Evolutionary conservation across 2,888 invertebrate species (phyloP).

Genomic region (Gasteruption jaculator): DNA sequence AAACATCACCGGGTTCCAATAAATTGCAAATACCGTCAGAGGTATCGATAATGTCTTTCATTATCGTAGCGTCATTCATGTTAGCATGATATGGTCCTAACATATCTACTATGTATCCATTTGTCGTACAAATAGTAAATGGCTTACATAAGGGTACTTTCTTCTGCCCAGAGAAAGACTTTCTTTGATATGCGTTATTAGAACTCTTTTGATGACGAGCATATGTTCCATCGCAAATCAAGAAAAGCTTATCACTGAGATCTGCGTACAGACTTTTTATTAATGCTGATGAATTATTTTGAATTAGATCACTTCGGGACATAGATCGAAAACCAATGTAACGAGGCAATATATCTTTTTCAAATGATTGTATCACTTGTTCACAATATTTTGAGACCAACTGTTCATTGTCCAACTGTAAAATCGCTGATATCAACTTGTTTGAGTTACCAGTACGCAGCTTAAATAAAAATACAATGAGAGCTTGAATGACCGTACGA

Average conservation of each 20-base stretch:
- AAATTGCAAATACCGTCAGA: constrained; percentile 19
- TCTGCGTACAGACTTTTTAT: constrained; percentile 6
- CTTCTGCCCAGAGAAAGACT: constrained; percentile 20
- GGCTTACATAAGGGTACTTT: constrained; percentile 26
- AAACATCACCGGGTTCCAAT: constrained; percentile 22
- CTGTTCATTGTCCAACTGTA: constrained; percentile 12
- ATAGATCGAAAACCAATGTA: constrained; percentile 11
- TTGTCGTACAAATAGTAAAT: constrained; percentile 26
- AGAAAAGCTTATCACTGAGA: constrained; percentile 4
- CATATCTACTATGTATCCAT: constrained; percentile 26
- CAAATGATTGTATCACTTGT: constrained; percentile 15
- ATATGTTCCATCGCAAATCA: constrained; percentile 15
- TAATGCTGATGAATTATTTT: constrained; percentile 14
- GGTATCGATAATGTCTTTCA: constrained; percentile 19
- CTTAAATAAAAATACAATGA: constrained; percentile 20
- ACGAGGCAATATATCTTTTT: constrained; percentile 14
- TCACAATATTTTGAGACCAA: constrained; percentile 14
- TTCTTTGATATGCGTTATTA: constrained; percentile 11
- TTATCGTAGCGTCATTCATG: constrained; percentile 25
- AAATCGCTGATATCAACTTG: constrained; percentile 9
- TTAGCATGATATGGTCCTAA: constrained; percentile 21
- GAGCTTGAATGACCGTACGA: constrained; percentile 15
- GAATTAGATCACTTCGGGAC: constrained; percentile 12
- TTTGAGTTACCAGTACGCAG: constrained; percentile 16
- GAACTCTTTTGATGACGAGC: constrained; percentile 12